Evolutionary conservation across 64 coral and sea anemone genomes (phyloP).

Genomic region (Porites lutea): DNA sequence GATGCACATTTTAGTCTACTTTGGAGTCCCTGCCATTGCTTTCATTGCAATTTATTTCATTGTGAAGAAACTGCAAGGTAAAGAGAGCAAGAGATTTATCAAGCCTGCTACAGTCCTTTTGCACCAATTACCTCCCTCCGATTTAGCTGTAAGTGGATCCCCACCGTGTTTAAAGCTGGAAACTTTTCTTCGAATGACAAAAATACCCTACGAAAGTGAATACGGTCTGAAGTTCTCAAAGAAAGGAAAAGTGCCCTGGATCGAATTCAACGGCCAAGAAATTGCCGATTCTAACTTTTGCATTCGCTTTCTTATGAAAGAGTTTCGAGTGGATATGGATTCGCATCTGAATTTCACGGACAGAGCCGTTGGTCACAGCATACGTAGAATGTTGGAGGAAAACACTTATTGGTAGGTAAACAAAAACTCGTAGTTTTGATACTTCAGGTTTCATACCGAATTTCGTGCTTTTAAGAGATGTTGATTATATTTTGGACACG

Average conservation of each 20-base stretch:
- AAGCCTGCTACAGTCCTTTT: not conserved
- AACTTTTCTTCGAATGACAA: slow-evolving; percentile 69
- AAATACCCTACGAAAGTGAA: slow-evolving; percentile 54
- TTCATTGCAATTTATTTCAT: not conserved
- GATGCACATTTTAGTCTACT: not conserved
- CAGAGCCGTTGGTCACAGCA: slow-evolving; percentile 27
- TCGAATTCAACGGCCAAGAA: slow-evolving; percentile 51
- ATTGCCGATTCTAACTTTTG: slow-evolving; percentile 67
- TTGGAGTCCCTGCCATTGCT: not conserved
- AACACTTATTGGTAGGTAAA: slow-evolving; percentile 59
- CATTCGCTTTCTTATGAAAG: slow-evolving; percentile 43
- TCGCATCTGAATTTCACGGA: slow-evolving; percentile 43
- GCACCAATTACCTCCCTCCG: not conserved
- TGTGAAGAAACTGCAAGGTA: not conserved
- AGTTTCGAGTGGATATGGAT: slow-evolving; percentile 63
- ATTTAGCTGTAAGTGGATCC: not conserved
- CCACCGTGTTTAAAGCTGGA: slow-evolving; percentile 63
- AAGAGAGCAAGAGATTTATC: not conserved
- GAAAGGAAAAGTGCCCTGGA: slow-evolving; percentile 74
- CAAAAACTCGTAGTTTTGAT: not conserved
- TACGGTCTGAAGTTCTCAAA: slow-evolving; percentile 31
- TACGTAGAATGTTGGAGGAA: slow-evolving; percentile 65
- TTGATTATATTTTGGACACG: not conserved
- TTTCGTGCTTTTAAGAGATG: not conserved
- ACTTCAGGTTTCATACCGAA: not conserved